Base-by-base conservation (phyloP, 2,113 vertebrate species). In the Menura novaehollandiae region DNA sequence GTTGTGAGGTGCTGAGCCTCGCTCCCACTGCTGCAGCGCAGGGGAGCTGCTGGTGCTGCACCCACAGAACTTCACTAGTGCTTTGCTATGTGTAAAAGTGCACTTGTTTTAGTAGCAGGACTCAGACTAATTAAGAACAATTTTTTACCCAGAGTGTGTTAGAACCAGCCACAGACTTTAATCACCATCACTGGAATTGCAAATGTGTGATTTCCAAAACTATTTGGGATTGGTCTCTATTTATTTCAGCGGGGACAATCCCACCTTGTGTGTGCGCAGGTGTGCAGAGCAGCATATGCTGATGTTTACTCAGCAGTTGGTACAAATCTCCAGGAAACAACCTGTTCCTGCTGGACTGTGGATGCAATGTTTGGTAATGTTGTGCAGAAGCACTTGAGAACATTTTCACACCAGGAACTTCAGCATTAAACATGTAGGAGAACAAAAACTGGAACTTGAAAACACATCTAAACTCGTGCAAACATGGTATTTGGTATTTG, bases 11-110 rank as follows among this genome's bases (percentile, higher is more conserved):
- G 2, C 46, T 37, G 46, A 8, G 76, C 33, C 35, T 3, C 13
- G 7, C 44, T 46, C 21, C 33, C 35, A 6, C 21, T 1, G 3
- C 37, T 0, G 0, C 51, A 33, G 92, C 6, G 0, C 63, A 15
- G 22, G 27, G 47, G 7, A 77, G 58, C 63, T 18, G 26, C 62
- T 1, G 2, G 11, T 17, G n/a, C 55, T 43, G 77, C 20, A 5
- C 2, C 37, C 10, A 6, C 43, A n/a, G n/a, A 53, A 8, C 30
- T 4, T 27, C 1, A 5, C 43, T 37, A 9, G 15, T 23, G 78
- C 59, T 47, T 28, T 64, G 52, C 26, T 55, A 0, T 7, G 2
- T 5, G 27, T 5, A 37, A 21, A 68, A 69, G 11, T 28, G 37
- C n/a, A 7, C 30, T 33, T 17, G 14, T 23, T 87, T 27, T 27